Conservation (phyloP, 2,113 vertebrate genomes). For the Bungarus multicinctus region DNA sequence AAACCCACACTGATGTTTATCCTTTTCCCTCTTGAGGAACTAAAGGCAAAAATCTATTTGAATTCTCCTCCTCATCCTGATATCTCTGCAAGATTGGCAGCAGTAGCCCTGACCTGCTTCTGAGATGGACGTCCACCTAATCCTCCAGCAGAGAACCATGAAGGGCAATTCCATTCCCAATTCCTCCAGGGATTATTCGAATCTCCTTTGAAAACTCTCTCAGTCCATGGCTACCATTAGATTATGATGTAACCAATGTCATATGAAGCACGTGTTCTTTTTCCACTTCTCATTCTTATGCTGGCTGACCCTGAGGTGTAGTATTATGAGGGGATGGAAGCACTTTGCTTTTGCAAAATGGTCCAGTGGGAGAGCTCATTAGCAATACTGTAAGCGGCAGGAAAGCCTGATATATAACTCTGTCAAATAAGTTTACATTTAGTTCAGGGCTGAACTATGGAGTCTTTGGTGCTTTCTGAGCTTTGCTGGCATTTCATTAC, state of each 20-base stretch:
- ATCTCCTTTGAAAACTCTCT: background rate
- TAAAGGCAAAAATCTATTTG: background rate
- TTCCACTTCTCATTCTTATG: background rate
- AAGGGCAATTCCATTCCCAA: background rate
- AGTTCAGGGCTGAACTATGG: background rate
- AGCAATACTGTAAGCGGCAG: background rate
- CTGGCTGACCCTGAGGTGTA: background rate
- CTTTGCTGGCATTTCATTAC: background rate
- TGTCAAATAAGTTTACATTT: background rate
- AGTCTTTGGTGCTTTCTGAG: background rate
- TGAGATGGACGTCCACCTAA: background rate
- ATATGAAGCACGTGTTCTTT: background rate
- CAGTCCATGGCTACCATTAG: background rate
- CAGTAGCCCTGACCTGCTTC: background rate
- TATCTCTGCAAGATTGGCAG: background rate
- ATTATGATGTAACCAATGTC: background rate
- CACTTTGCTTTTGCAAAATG: background rate
- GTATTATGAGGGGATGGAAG: background rate
- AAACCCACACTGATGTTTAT: background rate
- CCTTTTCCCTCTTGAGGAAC: background rate
- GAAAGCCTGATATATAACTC: background rate
- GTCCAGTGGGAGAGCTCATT: background rate
- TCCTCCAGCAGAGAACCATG: background rate
- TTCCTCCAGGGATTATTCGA: background rate
- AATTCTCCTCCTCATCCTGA: background rate